These are phyloP conservation scores for Polypedilum pembai DNA, from an alignment of 1,140 invertebrate species.

Conservation along the genomic window DNA sequence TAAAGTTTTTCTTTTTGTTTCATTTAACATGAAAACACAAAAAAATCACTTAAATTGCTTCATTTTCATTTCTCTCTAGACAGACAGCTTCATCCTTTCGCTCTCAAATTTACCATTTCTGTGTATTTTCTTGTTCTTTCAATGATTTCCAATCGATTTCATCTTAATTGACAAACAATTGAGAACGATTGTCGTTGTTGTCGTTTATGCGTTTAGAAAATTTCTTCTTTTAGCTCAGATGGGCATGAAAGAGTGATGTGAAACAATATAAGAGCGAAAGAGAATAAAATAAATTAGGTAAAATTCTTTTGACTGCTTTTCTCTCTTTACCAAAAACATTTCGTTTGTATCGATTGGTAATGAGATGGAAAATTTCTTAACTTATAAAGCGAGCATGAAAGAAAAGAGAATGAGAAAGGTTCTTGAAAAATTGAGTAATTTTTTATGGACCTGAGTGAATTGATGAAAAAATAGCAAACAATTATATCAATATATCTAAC, in stretches of 20 bases:
- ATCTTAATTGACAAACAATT: constrained; percentile 28
- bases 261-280: not conserved
- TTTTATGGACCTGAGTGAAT: too few species aligned
- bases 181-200: constrained; percentile 11
- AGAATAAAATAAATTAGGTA: not conserved
- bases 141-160: constrained; percentile 27
- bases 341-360: too few species aligned
- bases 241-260: not conserved
- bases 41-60: constrained; percentile 6
- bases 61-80: not conserved
- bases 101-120: not conserved
- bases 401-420: too few species aligned
- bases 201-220: not conserved
- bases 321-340: too few species aligned
- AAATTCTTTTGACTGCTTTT: not conserved
- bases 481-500: too few species aligned
- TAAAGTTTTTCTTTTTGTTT: too few species aligned
- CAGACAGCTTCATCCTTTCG: not conserved
- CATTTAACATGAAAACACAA: too few species aligned
- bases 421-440: too few species aligned
- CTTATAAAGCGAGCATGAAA: too few species aligned
- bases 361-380: too few species aligned
- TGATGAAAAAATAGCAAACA: too few species aligned
- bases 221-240: too few species aligned
- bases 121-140: not conserved